Evolutionary conservation across 1,140 invertebrate species (phyloP).

Genomic region (Tribolium castaneum): DNA sequence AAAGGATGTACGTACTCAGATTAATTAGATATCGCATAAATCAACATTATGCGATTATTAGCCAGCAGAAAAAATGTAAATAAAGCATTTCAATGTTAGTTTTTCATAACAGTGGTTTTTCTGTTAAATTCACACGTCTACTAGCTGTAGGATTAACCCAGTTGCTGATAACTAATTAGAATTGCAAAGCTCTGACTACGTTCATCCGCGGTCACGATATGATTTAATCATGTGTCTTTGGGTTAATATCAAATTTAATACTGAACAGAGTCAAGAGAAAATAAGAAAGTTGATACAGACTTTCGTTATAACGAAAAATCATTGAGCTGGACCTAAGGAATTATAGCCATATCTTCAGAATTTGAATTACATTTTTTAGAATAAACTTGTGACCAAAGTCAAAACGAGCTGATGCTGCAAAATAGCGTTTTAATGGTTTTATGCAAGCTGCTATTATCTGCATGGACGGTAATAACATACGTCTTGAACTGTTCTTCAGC

Average conservation of each 20-base stretch:
- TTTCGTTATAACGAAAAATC: too few relatives aligned
- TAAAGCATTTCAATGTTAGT: too few relatives aligned
- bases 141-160: neutral
- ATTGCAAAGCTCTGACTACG: neutral
- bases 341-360: too few relatives aligned
- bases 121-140: neutral
- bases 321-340: too few relatives aligned
- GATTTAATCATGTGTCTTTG: neutral
- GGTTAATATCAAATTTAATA: too few relatives aligned
- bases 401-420: neutral
- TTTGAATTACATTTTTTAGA: too few relatives aligned
- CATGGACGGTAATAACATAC: neutral
- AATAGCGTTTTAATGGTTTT: neutral
- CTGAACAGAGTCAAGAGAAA: too few relatives aligned
- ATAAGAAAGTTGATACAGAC: too few relatives aligned
- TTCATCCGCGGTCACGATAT: neutral
- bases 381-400: neutral
- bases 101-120: neutral
- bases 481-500: neutral
- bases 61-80: neutral
- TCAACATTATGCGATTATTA: too few relatives aligned
- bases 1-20: conserved; percentile 78
- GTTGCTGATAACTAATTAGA: neutral
- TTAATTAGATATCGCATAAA: neutral
- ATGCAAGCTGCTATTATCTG: neutral